phyloP scores from a whole-genome alignment of 2,888 invertebrate species.

The Ophion ellenae region DNA sequence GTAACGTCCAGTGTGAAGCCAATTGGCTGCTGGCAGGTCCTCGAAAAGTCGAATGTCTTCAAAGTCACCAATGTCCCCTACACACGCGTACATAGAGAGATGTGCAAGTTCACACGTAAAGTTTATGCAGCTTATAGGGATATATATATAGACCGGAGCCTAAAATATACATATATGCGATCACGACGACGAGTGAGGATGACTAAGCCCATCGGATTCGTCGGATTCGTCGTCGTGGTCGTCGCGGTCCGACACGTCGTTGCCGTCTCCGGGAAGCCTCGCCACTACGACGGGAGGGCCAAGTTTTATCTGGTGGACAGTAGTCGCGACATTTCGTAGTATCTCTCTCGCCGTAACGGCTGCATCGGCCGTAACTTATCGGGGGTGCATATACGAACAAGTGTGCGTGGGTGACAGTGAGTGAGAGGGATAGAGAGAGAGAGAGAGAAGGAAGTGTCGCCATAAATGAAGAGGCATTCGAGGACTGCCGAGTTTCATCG shows the following conservation, averaged over 20 bases:
- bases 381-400: too few species aligned
- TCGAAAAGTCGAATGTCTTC: neutral
- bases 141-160: constrained; percentile 4
- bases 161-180: constrained; percentile 37
- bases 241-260: constrained; percentile 61
- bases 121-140: constrained; percentile 11
- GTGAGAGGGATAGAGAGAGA: too few species aligned
- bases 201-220: constrained; percentile 64
- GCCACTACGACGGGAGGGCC: constrained; percentile 62
- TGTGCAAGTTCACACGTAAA: neutral
- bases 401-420: too few species aligned
- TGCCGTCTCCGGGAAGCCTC: constrained; percentile 64
- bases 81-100: neutral
- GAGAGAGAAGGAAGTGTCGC: too few species aligned
- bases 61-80: neutral
- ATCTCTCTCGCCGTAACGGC: constrained; percentile 27
- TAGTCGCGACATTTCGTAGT: constrained; percentile 63
- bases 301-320: constrained; percentile 63
- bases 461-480: neutral
- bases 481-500: neutral
- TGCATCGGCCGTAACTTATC: neutral
- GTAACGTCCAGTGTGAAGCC: too few species aligned
- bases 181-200: constrained; percentile 62
- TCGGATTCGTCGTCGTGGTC: constrained; percentile 55
- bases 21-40: neutral